Evolutionary conservation across 92 coral and sea anemone species (phyloP).

Genomic region (Epizoanthus illoricatus): DNA sequence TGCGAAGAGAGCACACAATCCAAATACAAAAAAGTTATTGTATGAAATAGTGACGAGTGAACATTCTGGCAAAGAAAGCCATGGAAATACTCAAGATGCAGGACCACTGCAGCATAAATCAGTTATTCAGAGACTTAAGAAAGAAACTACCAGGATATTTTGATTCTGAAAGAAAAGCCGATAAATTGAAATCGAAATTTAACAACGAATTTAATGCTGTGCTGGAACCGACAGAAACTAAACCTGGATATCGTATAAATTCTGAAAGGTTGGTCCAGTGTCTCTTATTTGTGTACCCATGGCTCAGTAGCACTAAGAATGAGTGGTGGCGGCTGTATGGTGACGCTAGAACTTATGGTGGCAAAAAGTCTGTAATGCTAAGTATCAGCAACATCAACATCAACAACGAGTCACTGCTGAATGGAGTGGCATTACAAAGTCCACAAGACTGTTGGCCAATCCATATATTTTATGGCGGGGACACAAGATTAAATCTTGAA

Average conservation of each 20-base stretch:
- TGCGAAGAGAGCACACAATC: too few species aligned
- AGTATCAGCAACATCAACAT: conserved; percentile 32
- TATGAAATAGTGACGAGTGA: conserved; percentile 3
- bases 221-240: conserved; percentile 34
- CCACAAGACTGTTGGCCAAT: too few species aligned
- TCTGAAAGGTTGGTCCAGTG: conserved; percentile 29
- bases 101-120: conserved; percentile 29
- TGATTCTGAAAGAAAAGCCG: too few species aligned
- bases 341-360: too few species aligned
- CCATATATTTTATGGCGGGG: too few species aligned
- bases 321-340: conserved; percentile 50
- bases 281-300: conserved; percentile 8
- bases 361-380: conserved; percentile 50
- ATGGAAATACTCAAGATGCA: conserved; percentile 19
- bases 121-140: conserved; percentile 13
- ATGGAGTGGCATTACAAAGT: conserved; percentile 36
- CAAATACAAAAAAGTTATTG: too few species aligned
- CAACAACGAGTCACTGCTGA: conserved; percentile 27
- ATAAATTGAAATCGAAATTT: too few species aligned
- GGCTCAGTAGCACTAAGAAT: background rate
- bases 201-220: conserved; percentile 47
- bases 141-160: conserved; percentile 15
- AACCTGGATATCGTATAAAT: conserved; percentile 33
- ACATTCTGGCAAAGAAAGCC: conserved; percentile 6
- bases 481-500: too few species aligned